Percentiles rank a stretch among this genome's conserved stretches.
Conservation (phyloP, 2,888 invertebrate species). For the Sphinx pinastri region DNA sequence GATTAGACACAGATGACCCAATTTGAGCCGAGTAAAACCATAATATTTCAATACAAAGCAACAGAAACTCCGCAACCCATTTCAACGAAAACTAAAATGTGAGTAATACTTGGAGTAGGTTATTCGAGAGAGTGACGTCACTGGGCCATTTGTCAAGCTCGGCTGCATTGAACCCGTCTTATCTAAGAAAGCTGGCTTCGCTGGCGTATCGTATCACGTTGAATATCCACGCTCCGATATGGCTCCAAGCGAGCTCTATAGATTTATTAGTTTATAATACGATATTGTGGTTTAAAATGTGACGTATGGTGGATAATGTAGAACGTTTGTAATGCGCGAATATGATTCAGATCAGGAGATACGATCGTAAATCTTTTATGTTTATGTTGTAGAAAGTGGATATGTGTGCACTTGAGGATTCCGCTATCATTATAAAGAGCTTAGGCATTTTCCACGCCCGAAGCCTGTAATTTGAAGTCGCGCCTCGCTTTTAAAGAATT, state of each 20-base stretch:
- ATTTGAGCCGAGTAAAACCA: background rate
- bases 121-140: conserved; percentile 57
- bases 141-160: conserved; percentile 72
- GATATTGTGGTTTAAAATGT: conserved; percentile 44
- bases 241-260: conserved; percentile 49
- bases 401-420: background rate
- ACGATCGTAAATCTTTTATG: conserved; percentile 21
- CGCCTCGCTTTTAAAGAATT: background rate
- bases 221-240: conserved; percentile 64
- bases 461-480: background rate
- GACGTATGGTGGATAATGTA: conserved; percentile 44
- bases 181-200: conserved; percentile 70
- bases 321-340: conserved; percentile 39
- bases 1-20: background rate
- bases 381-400: conserved; percentile 16
- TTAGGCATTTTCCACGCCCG: background rate
- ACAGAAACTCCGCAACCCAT: conserved; percentile 3
- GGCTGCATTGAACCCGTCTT: conserved; percentile 67
- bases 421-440: background rate
- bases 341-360: conserved; percentile 25
- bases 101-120: conserved; percentile 36
- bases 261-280: conserved; percentile 57
- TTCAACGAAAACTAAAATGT: conserved; percentile 41
- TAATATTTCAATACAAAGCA: conserved; percentile 7
- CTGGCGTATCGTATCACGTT: conserved; percentile 62